Percentiles rank a stretch among this genome's conserved stretches.
Conservation (phyloP, 2,888 invertebrate genomes). For the Phalera bucephala region DNA sequence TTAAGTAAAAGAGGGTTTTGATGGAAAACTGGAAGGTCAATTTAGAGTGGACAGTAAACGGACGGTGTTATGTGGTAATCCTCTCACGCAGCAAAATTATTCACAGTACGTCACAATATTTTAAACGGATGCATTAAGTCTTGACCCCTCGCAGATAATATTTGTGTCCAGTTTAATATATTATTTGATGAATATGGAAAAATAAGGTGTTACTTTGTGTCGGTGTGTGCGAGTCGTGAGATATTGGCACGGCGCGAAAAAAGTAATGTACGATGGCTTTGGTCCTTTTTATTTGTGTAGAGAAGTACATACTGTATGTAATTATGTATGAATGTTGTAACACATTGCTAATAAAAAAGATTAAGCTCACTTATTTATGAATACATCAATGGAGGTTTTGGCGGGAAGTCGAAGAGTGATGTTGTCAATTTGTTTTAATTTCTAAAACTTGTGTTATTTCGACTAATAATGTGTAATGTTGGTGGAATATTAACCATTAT, state of each 20-base stretch:
- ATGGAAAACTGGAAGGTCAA: conserved; percentile 21
- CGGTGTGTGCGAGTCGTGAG: conserved; percentile 24
- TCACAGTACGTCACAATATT: conserved; percentile 73
- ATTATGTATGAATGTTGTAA: too few species aligned
- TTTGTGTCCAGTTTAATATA: conserved; percentile 65
- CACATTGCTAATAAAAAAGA: too few species aligned
- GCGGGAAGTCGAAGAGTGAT: too few species aligned
- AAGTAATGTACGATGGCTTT: conserved; percentile 19
- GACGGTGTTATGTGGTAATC: conserved; percentile 23
- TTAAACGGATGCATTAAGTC: conserved; percentile 67
- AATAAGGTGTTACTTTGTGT: conserved; percentile 36
- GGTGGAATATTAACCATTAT: too few species aligned
- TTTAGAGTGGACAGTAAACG: conserved; percentile 27
- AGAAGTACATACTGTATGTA: too few species aligned
- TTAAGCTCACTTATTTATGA: too few species aligned
- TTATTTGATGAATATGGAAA: conserved; percentile 60
- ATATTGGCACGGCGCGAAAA: conserved; percentile 24
- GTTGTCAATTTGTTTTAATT: too few species aligned
- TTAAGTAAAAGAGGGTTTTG: conserved; percentile 5
- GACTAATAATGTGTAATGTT: too few species aligned
- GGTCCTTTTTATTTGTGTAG: background rate
- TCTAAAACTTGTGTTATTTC: too few species aligned
- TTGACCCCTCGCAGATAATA: conserved; percentile 63
- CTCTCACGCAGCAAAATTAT: conserved; percentile 62
- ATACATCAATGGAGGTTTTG: too few species aligned